Base-by-base conservation (phyloP, 2,888 invertebrate species). In the Adelognathus sp. region DNA sequence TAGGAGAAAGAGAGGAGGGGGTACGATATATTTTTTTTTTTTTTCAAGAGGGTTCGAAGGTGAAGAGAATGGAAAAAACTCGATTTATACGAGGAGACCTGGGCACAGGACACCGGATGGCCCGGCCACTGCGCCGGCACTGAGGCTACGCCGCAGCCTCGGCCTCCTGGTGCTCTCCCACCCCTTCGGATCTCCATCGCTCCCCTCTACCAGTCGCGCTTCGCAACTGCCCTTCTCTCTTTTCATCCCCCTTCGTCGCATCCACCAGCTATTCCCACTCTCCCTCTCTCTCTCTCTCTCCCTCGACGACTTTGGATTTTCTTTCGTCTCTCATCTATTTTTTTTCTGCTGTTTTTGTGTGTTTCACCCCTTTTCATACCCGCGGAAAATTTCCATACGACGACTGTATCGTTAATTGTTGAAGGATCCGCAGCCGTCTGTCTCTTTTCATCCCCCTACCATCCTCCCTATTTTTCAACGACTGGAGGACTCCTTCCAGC, bases 101-200 rank as follows among this genome's bases (percentile, higher is more conserved):
- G 78, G 80, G 81, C 89, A 87, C 89, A 89, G 90, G 89, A 89
- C 91, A 88, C 90, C 78, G 78, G 88, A 88, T 89, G 89, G 90
- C 91, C 91, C 90, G 91, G 90, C 91, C 91, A 91, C 91, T 90
- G 91, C 91, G 90, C 90, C 90, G 90, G 88, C 90, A 90, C 91
- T 91, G 90, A 90, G 88, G 89, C 88, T 88, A 87, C 90, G 88
- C 88, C 89, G 89, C 90, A 89, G 90, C 90, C 89, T 88, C 89
- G 89, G 88, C 87, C 88, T 89, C 89, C 90, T 90, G 88, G 86
- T 88, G 86, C 86, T 86, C 84, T 74, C 63, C 46, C 66, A 67
- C 56, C 66, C 52, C 58, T 60, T 60, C 70, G 46, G 33, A 73
- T 67, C 56, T 9, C 60, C 64, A 18, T 29, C 63, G 33, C 52